A percentile compares a stretch with the other conserved stretches of the same genome.
phyloP scores from a whole-genome alignment of 2,797 vertebrate species.

The Pelochelys cantorii region DNA sequence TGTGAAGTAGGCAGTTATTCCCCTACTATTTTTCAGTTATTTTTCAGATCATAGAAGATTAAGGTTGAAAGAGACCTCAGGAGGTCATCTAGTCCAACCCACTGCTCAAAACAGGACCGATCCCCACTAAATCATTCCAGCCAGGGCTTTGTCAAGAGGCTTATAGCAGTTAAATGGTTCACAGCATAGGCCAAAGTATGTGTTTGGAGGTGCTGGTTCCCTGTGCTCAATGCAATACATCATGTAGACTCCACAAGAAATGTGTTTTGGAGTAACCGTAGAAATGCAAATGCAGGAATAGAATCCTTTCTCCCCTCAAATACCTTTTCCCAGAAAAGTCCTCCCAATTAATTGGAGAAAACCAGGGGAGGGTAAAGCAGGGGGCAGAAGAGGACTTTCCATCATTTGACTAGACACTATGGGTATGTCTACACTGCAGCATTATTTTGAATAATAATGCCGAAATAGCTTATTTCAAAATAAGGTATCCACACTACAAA shows the following conservation, averaged over 20 bases:
- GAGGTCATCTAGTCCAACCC: no score
- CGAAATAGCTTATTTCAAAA: no score
- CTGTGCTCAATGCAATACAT: neutral
- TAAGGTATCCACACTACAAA: no score
- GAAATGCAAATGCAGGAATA: neutral
- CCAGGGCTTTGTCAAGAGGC: neutral
- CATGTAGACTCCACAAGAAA: neutral
- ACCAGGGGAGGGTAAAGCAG: neutral
- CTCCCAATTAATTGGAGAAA: neutral
- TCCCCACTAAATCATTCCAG: no score
- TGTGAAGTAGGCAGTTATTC: no score
- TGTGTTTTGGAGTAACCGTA: neutral
- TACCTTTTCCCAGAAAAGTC: neutral
- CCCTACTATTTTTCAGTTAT: no score
- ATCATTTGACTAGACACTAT: no score
- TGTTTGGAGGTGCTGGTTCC: neutral
- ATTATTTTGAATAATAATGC: no score
- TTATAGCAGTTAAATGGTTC: neutral
- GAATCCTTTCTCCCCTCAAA: no score
- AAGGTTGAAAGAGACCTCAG: no score
- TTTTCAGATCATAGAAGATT: neutral
- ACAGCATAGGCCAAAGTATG: neutral
- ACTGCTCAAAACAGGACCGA: no score
- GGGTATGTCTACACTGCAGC: no score
- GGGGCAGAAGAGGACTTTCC: neutral